These are phyloP conservation scores for Gastracanthus pulcherrimus DNA, from an alignment of 2,888 invertebrate genomes.

Conservation along the genomic window DNA sequence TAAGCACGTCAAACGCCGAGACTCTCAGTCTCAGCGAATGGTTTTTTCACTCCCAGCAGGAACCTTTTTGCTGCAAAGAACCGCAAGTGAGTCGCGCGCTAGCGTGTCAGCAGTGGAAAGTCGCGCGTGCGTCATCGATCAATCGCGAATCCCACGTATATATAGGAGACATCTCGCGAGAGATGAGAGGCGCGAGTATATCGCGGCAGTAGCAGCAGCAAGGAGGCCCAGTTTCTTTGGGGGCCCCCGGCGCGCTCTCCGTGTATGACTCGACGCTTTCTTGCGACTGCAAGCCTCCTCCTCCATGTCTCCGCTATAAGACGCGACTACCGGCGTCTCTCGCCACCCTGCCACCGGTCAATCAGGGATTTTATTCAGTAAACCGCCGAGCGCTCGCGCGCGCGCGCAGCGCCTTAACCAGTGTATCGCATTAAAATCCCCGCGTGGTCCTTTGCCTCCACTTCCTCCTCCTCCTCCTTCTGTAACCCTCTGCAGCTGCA, in stretches of 20 bases:
- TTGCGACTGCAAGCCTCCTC: constrained; percentile 61
- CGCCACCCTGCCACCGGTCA: constrained; percentile 72
- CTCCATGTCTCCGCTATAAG: constrained; percentile 58
- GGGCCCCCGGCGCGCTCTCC: constrained; percentile 1
- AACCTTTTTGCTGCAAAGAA: no score
- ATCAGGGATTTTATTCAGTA: constrained; percentile 74
- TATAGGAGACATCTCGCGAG: not conserved
- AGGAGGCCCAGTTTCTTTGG: constrained; percentile 31
- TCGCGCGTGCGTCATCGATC: not conserved
- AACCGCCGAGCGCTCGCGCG: no score
- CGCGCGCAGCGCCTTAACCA: constrained; percentile 70
- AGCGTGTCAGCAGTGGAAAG: no score
- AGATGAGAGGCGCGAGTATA: not conserved
- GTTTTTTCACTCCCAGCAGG: no score
- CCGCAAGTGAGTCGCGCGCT: no score
- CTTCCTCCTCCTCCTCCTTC: not conserved
- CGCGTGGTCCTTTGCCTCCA: constrained; percentile 65
- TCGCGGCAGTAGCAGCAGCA: no score
- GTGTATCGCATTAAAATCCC: constrained; percentile 73
- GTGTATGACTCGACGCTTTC: constrained; percentile 66
- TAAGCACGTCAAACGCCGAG: no score
- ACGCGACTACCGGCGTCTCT: constrained; percentile 44
- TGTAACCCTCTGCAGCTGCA: constrained; percentile 51
- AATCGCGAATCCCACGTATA: no score
- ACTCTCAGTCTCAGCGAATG: no score